Evolutionary conservation across 1,140 invertebrate species (phyloP).

Genomic region (Pollicipes pollicipes): DNA sequence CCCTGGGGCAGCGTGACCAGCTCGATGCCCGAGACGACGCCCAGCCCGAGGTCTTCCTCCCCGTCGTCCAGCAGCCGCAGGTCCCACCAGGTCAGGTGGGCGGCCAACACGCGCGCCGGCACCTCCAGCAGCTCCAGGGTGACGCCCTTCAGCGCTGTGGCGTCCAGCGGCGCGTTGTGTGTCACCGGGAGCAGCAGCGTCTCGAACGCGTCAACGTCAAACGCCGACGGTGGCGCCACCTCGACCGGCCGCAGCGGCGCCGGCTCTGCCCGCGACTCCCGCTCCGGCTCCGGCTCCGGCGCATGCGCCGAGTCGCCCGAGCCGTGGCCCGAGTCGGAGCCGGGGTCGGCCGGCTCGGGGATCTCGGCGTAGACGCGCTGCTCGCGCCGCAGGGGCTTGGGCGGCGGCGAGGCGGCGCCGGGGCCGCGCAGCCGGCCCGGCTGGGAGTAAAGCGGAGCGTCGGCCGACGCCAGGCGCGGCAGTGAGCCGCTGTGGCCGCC

Average conservation of each 20-base stretch:
- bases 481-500: not conserved
- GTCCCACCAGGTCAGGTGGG: conserved; percentile 69
- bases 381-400: not conserved
- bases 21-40: conserved; percentile 53
- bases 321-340: conserved; percentile 69
- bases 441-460: not conserved
- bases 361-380: not conserved
- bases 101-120: conserved; percentile 44
- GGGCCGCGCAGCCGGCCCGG: not conserved
- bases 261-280: conserved; percentile 32
- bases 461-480: not conserved
- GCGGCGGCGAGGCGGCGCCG: not conserved
- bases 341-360: conserved; percentile 29
- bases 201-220: conserved; percentile 61
- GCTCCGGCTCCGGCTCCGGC: too few species aligned
- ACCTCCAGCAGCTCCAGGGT: conserved; percentile 47
- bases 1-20: conserved; percentile 66
- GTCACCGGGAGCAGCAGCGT: conserved; percentile 51
- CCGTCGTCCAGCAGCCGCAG: conserved; percentile 45
- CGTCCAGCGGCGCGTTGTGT: conserved; percentile 72
- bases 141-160: conserved; percentile 58
- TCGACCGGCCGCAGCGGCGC: conserved; percentile 32
- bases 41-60: conserved; percentile 30
- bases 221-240: conserved; percentile 37
- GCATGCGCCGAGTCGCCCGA: conserved; percentile 61